These are phyloP conservation scores for Drosophila niveifrons DNA, from an alignment of 2,888 invertebrate species.

Conservation along the genomic window DNA sequence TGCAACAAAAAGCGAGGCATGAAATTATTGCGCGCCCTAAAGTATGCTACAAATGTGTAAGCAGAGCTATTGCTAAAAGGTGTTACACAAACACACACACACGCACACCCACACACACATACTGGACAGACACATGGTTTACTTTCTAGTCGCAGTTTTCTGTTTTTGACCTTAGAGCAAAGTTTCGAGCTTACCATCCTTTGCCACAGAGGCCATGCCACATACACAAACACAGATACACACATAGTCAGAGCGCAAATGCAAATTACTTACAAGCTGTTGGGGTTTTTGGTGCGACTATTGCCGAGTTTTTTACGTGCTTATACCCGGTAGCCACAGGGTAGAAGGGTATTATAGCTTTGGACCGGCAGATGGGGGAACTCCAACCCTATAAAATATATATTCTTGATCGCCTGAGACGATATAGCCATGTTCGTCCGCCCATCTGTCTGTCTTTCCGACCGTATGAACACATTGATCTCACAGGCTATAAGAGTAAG, in stretches of 20 bases:
- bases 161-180: constrained; percentile 44
- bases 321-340: too few species aligned
- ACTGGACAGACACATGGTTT: constrained; percentile 15
- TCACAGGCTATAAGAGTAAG: too few species aligned
- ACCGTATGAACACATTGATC: too few species aligned
- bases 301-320: constrained; percentile 1
- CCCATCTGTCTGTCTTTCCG: too few species aligned
- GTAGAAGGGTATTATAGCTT: too few species aligned
- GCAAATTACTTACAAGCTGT: constrained; percentile 50
- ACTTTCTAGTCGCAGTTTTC: constrained; percentile 26
- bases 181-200: constrained; percentile 26
- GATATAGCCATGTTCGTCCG: too few species aligned
- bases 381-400: too few species aligned
- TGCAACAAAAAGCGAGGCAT: constrained; percentile 22
- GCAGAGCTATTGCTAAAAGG: constrained; percentile 10
- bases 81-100: background rate
- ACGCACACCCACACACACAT: background rate
- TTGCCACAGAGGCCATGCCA: constrained; percentile 12
- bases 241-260: constrained; percentile 45
- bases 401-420: too few species aligned
- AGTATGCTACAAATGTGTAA: constrained; percentile 35
- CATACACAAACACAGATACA: constrained; percentile 12
- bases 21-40: constrained; percentile 22
- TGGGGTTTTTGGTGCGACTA: constrained; percentile 21
- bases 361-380: too few species aligned